Evolutionary conservation across 2,888 invertebrate genomes (phyloP), one percentile per base, ranked within the genome.

Genomic region (Pheosia tremula): DNA sequence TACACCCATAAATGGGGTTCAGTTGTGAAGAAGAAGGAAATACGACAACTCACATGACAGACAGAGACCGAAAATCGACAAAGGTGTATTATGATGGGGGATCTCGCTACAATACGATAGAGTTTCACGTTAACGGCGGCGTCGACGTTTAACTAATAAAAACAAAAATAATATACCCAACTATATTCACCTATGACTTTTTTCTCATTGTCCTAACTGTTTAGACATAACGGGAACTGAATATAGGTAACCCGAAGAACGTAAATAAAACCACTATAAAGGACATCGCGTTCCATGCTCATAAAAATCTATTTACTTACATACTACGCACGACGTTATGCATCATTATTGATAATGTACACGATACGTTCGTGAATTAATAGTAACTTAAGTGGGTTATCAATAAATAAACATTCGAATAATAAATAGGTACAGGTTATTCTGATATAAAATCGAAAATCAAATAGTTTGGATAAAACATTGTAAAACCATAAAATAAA

Each of bases 1-100:
- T 84, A 84, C 84, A 80, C 78, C 80, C 81, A 85, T 86, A 86
- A 87, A 89, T 91, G 84, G 90, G 90, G 90, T 89, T 86, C 87
- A 83, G 81, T 77, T 81, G 81, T 77, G 83, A 87, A 79, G 65
- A 82, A 81, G 84, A 88, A 69, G 71, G 84, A 77, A 72, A 85
- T 85, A 87, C 63, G 47, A 61, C 62, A 62, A 52, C 53, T 68
- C 66, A 38, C 61, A 64, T 60, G 88, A 61, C 65, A 57, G 82
- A 90, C 69, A 84, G 77, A 74, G 89, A 89, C 61, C 62, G 72
- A 80, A 62, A 64, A 74, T 72, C 78, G 73, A 84, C 80, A 81
- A 85, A 86, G 82, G 84, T 84, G 81, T 80, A 68, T 75, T 68
- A 72, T 76, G 71, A 76, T 79, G 74, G 78, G 81, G 84, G 81